These are phyloP conservation scores for Anodontia alba DNA, from an alignment of 2,888 invertebrate species.

Conservation along the genomic window DNA sequence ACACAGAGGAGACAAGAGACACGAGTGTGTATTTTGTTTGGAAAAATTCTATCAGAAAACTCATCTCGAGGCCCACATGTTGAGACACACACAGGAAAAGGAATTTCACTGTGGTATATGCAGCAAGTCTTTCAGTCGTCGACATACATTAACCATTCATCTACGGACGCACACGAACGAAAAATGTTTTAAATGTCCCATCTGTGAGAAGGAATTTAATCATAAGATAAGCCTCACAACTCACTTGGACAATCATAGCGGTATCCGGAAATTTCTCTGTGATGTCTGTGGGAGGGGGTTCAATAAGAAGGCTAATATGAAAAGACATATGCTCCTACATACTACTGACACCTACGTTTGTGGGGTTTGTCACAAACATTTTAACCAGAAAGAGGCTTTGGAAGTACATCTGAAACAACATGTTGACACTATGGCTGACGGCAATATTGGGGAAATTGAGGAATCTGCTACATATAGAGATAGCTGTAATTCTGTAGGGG, in stretches of 20 bases:
- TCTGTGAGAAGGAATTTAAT: background rate
- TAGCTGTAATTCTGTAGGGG: too few relatives aligned
- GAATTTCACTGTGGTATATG: background rate
- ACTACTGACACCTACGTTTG: too few relatives aligned
- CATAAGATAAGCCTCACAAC: slow-evolving; percentile 1
- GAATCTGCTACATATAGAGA: too few relatives aligned
- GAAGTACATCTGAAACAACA: too few relatives aligned
- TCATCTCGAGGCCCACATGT: background rate
- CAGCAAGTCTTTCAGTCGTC: background rate
- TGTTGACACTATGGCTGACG: too few relatives aligned
- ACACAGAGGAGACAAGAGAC: background rate
- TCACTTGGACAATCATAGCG: background rate
- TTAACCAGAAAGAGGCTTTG: too few relatives aligned
- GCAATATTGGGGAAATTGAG: too few relatives aligned
- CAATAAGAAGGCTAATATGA: background rate
- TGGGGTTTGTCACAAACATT: too few relatives aligned
- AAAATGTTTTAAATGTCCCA: background rate
- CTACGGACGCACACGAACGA: background rate
- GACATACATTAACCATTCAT: background rate
- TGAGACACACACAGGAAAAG: background rate
- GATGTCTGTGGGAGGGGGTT: background rate
- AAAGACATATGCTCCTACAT: background rate
- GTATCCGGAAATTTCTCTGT: background rate
- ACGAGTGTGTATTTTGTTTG: background rate
- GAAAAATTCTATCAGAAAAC: background rate